These are phyloP conservation scores for Antennarius maculatus DNA, from an alignment of 2,797 vertebrate genomes.

Conservation along the genomic window DNA sequence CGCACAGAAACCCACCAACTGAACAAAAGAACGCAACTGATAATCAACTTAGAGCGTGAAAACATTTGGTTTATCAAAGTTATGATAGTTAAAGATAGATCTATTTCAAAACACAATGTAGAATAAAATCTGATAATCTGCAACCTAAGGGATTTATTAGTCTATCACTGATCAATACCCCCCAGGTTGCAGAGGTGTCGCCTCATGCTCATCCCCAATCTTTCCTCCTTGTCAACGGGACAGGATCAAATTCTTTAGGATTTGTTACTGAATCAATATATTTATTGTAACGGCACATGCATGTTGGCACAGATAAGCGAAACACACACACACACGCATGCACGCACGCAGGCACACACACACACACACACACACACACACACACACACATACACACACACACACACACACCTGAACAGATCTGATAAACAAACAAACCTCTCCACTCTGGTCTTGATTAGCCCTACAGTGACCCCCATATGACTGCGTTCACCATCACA, in stretches of 20 bases:
- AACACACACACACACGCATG: neutral
- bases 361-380: slow-evolving; percentile 20
- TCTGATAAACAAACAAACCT: slow-evolving; percentile 51
- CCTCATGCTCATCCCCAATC: neutral
- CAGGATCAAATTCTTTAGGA: slow-evolving; percentile 46
- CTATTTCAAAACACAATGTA: too few species aligned
- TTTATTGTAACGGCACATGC: slow-evolving; percentile 1
- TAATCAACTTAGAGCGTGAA: too few species aligned
- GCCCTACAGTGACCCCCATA: slow-evolving; percentile 20
- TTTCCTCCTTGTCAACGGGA: slow-evolving; percentile 22
- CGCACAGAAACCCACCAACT: too few species aligned
- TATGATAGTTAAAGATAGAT: too few species aligned
- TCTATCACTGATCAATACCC: slow-evolving; percentile 21
- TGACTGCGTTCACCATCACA: neutral
- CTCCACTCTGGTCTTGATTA: slow-evolving; percentile 4
- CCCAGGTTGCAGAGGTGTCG: neutral
- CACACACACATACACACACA: slow-evolving; percentile 17
- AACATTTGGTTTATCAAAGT: too few species aligned
- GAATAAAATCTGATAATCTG: neutral
- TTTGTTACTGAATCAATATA: slow-evolving; percentile 53
- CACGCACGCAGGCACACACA: slow-evolving; percentile 4
- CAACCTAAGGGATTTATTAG: slow-evolving; percentile 19
- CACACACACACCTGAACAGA: slow-evolving; percentile 41
- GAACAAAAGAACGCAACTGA: too few species aligned
- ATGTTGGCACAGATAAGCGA: slow-evolving; percentile 30